Percentiles rank a stretch among this genome's conserved stretches.
These are phyloP conservation scores for Numenius phaeopus DNA, from an alignment of 2,797 vertebrate genomes.

Conservation along the genomic window DNA sequence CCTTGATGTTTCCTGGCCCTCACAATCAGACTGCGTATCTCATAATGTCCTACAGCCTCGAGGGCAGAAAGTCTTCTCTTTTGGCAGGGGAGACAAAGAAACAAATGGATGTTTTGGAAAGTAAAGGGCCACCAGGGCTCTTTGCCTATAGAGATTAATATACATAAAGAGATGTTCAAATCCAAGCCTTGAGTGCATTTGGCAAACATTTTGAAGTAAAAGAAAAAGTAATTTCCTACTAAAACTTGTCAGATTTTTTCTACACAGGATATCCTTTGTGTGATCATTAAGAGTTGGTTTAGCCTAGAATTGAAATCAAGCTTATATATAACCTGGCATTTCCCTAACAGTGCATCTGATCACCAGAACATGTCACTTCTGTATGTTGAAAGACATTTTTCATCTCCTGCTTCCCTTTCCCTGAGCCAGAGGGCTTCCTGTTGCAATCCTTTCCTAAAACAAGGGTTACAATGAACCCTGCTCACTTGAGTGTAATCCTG, in stretches of 20 bases:
- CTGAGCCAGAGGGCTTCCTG: background rate
- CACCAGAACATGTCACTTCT: background rate
- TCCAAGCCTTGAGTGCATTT: background rate
- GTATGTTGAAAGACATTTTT: background rate
- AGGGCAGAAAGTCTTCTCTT: background rate
- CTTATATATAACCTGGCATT: background rate
- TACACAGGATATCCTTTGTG: background rate
- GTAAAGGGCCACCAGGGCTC: background rate
- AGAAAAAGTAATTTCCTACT: background rate
- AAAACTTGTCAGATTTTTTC: background rate
- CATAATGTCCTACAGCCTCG: background rate
- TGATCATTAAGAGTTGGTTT: background rate
- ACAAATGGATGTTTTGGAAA: background rate
- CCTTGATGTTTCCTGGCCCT: background rate
- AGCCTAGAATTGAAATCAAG: background rate
- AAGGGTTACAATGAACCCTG: background rate
- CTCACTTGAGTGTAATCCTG: background rate
- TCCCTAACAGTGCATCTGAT: background rate
- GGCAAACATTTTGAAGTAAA: background rate
- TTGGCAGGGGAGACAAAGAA: background rate
- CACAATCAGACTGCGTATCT: background rate
- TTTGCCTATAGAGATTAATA: background rate
- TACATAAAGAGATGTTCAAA: background rate
- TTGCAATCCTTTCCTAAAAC: background rate
- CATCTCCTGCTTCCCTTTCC: background rate